Conservation (phyloP, 2,888 invertebrate genomes). For the Noctua fimbriata region DNA sequence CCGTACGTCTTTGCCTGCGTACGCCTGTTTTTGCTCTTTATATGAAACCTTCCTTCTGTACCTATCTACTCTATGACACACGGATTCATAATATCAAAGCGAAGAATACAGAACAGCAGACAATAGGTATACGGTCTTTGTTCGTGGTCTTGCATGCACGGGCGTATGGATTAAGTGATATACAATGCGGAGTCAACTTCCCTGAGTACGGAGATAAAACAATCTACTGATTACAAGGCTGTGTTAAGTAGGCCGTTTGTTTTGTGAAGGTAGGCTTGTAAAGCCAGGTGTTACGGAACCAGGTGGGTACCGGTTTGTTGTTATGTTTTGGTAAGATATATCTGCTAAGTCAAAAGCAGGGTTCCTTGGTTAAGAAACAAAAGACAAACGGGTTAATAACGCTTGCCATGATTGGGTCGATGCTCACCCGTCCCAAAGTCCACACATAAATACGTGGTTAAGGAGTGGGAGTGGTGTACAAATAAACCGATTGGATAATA, state of each 20-base stretch:
- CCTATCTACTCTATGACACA: background rate
- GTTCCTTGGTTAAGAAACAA: background rate
- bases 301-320: background rate
- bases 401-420: background rate
- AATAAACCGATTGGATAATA: background rate
- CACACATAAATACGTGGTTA: background rate
- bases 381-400: background rate
- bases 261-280: conserved; percentile 12
- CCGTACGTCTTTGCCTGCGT: background rate
- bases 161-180: conserved; percentile 60
- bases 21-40: background rate
- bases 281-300: conserved; percentile 24
- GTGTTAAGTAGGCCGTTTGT: conserved; percentile 34
- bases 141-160: conserved; percentile 59
- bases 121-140: conserved; percentile 69
- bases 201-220: conserved; percentile 58
- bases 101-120: conserved; percentile 53
- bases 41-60: background rate
- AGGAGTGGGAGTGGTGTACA: background rate
- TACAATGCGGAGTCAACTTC: conserved; percentile 59
- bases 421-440: background rate
- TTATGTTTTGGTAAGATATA: background rate
- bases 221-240: conserved; percentile 51
- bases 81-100: conserved; percentile 54
- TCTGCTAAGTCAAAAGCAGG: background rate